Conservation (phyloP, 2,797 vertebrate species). For the Malurus leucopterus region DNA sequence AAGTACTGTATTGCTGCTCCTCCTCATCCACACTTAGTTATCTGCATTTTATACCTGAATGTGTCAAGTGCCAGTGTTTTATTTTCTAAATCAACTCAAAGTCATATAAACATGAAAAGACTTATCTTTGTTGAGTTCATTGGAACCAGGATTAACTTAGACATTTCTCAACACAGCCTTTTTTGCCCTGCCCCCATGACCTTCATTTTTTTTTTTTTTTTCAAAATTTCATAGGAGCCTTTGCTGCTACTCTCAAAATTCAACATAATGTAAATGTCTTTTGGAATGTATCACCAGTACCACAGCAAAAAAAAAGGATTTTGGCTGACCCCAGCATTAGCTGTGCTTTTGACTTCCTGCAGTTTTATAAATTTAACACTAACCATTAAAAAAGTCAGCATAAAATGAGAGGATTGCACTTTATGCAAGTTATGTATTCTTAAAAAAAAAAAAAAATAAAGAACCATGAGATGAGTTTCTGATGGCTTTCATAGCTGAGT, state of each 20-base stretch:
- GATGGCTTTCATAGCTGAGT: neutral
- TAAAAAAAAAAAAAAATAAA: neutral
- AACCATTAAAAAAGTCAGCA: neutral
- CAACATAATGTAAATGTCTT: neutral
- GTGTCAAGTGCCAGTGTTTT: neutral
- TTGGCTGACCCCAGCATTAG: neutral
- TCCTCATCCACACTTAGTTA: neutral
- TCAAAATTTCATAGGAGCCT: neutral
- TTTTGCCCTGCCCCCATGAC: neutral
- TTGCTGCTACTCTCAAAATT: neutral
- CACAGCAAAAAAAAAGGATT: neutral
- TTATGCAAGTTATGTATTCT: neutral
- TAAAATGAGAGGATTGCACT: neutral
- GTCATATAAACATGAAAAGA: neutral
- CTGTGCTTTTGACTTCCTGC: neutral
- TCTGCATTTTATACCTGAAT: neutral
- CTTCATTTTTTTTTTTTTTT: neutral
- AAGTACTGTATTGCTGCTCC: rapidly evolving
- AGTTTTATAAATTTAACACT: neutral
- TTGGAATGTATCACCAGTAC: neutral
- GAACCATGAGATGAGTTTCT: neutral
- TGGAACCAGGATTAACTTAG: neutral
- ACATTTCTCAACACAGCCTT: neutral
- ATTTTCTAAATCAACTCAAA: neutral
- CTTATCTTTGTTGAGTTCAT: neutral